Evolutionary conservation across 2,888 invertebrate species (phyloP), one percentile per base, ranked within the genome.

Genomic region (Meta bourneti): DNA sequence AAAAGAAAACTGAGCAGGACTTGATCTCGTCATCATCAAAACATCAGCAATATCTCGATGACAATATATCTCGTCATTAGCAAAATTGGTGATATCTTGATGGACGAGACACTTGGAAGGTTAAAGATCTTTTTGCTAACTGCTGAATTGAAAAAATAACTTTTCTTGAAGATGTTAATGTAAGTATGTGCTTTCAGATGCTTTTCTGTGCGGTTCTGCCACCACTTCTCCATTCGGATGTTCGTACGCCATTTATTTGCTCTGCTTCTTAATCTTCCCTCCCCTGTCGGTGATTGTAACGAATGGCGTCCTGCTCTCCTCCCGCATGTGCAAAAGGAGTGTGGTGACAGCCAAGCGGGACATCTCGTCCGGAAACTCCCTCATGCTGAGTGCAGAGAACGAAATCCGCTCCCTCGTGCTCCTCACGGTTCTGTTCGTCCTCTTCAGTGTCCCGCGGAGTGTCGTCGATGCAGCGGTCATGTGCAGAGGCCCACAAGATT

Each of bases 181-280:
- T 13, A 20, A n/a, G n/a, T n/a, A 0, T 77, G 71, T 72, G 6
- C 52, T 85, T 86, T 80, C 81, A 90, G 90, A 81, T 34, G 70
- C 20, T 13, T 85, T 85, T 7, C 52, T 86, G 0, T 90, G 90
- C 49, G 81, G 90, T 0, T 20, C 81, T 9, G 49, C 80, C 4
- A 52, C 86, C 8, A 69, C 52, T n/a, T 77, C 90, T 0, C 13
- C n/a, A 13, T 86, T 80, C 19, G 86, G 90, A 0, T 90, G 90
- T 48, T 80, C 81, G 0, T 90, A 90, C 20, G 84, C 85, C 0
- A 34, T 86, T 1, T 90, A 86, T 51, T 54, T 90, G 0, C 34
- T 86, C 7, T 52, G 80, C 48, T 90, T 78, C 16, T 78, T 90
- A 5, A 81, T 79, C 6, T 49, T 86, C 19, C 90, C 90, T 8